Base-by-base conservation (phyloP, 1,140 invertebrate genomes). In the Drosophila busckii region DNA sequence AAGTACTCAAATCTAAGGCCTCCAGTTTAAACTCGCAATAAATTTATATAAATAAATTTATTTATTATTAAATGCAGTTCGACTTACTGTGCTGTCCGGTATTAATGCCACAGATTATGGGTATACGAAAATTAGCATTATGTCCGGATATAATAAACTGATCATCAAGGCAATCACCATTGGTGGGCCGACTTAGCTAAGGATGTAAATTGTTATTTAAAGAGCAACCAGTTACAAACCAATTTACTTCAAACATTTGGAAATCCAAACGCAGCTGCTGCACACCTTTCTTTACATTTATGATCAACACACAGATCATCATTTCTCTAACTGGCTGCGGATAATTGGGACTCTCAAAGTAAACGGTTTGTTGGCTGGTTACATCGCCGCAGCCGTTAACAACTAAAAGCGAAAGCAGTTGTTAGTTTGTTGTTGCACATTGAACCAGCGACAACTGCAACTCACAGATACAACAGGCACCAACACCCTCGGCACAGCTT, bases 391-490 rank as follows among this genome's bases (percentile, higher is more conserved):
- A 93, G 2, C 88, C 88, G 19, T 88, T 88, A 65, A 89, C 87
- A 64, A 92, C 91, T 92, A 20, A 15, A 70, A 52, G 38, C 29
- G 55, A 46, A 70, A 32, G 13, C 31, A 12, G 28, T 31, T 17
- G 20, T 45, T 4, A 37, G 10, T 7, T 17, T 15, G 52, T 8
- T 32, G 34, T 37, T n/a, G 15, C 2, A 15, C 6, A 19, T 23
- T 28, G 16, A 32, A 28, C 26, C 10, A 9, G 4, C 4, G 12
- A 50, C 41, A 15, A 85, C 84, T 92, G 46, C 41, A 15, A 85
- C 84, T 92, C 89, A 94, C 93, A 91, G 38, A 92, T 88, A 71
- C 93, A 94, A 65, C 93, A 94, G n/a, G 91, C 90, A 2, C 92
- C 93, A 73, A 92, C 93, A 10, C 93, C 93, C 70, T 92, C 90